A percentile compares a stretch with the other conserved stretches of the same genome.
Evolutionary conservation across 1,140 invertebrate species (phyloP).

Genomic region (Saccostrea glomerata): DNA sequence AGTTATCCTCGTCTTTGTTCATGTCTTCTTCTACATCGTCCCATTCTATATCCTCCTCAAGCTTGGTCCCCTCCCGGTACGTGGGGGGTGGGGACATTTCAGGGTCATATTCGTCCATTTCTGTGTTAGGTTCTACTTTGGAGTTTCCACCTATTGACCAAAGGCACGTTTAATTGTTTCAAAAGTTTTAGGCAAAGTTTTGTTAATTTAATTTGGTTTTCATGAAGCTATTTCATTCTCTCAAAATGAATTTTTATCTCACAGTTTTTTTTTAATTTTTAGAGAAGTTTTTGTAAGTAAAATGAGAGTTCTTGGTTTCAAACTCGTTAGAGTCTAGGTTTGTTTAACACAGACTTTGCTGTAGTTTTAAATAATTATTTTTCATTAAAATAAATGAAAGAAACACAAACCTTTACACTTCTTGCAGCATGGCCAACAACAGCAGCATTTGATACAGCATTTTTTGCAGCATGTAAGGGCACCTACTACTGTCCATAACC

Average conservation of each 20-base stretch:
- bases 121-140: background rate
- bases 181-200: background rate
- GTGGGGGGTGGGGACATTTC: background rate
- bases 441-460: constrained; percentile 52
- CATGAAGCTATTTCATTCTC: no score
- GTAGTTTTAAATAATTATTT: no score
- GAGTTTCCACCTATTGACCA: constrained; percentile 5
- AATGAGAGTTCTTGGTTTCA: no score
- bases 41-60: constrained; percentile 10
- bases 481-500: constrained; percentile 48
- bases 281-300: no score
- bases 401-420: constrained; percentile 30
- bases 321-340: no score
- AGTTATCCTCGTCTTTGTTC: background rate
- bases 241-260: no score
- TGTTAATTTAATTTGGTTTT: no score
- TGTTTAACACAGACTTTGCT: no score
- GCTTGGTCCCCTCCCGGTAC: background rate
- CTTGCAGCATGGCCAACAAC: constrained; percentile 56
- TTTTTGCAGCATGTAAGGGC: constrained; percentile 56
- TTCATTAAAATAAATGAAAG: background rate
- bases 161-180: background rate
- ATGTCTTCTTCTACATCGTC: background rate
- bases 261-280: no score
- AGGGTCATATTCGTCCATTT: background rate